These are phyloP conservation scores for Dicycla oo DNA, from an alignment of 2,888 invertebrate species.

Conservation along the genomic window DNA sequence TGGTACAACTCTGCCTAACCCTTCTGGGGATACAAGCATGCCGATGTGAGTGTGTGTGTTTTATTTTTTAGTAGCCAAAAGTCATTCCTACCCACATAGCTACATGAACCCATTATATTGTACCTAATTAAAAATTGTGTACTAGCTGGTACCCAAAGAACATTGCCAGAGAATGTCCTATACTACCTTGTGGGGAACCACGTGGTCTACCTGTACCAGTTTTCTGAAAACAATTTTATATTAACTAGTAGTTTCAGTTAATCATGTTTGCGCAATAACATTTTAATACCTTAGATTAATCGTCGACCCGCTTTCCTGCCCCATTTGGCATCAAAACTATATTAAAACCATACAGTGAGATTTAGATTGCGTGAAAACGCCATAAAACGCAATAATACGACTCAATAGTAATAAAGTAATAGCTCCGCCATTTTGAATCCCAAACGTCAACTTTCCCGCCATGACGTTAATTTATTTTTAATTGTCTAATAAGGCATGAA, in stretches of 20 bases:
- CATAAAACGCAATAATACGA: slow-evolving; percentile 36
- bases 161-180: neutral
- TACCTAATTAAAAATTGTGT: too few species aligned
- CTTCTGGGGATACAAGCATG: neutral
- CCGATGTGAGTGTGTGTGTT: too few species aligned
- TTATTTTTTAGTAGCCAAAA: neutral
- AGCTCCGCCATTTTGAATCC: slow-evolving; percentile 59
- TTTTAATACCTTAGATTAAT: slow-evolving; percentile 47
- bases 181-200: neutral
- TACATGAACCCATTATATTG: neutral
- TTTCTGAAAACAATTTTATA: slow-evolving; percentile 1
- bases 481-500: slow-evolving; percentile 64
- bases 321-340: slow-evolving; percentile 48
- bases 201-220: too few species aligned
- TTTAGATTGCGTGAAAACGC: slow-evolving; percentile 38
- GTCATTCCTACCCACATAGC: neutral
- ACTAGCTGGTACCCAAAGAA: neutral
- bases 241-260: slow-evolving; percentile 16
- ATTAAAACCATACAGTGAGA: slow-evolving; percentile 32
- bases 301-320: slow-evolving; percentile 25
- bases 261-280: slow-evolving; percentile 29
- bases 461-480: slow-evolving; percentile 68
- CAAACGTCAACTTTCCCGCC: slow-evolving; percentile 64
- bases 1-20: neutral
- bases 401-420: slow-evolving; percentile 56